phyloP scores from a whole-genome alignment of 2,888 invertebrate genomes.

The Hyposoter didymator region DNA sequence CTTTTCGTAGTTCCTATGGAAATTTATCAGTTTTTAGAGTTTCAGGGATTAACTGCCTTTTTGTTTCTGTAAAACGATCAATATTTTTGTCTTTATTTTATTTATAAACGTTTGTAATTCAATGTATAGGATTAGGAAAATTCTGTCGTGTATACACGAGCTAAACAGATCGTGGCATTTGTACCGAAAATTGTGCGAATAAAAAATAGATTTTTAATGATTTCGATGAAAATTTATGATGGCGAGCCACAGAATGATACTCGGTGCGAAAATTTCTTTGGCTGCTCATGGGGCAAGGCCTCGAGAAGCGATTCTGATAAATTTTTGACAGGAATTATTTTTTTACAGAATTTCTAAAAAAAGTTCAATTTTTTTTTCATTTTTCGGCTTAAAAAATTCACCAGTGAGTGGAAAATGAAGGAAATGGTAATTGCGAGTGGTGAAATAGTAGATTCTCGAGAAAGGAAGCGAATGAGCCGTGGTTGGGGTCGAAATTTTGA shows the following conservation, averaged over 20 bases:
- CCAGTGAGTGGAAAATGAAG: too few species aligned
- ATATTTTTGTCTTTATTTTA: slow-evolving; percentile 1
- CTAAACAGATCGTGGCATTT: background rate
- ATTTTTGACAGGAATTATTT: too few species aligned
- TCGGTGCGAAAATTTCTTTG: background rate
- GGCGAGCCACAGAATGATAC: background rate
- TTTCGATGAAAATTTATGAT: background rate
- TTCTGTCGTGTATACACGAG: background rate
- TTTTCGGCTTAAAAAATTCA: too few species aligned
- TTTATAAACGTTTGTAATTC: background rate
- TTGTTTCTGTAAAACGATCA: background rate
- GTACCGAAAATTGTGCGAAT: slow-evolving; percentile 1
- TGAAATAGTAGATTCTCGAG: too few species aligned
- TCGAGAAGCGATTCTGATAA: too few species aligned
- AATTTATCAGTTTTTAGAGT: slow-evolving; percentile 1
- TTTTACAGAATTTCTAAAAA: background rate
- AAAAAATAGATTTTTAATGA: slow-evolving; percentile 22
- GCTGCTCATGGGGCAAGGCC: too few species aligned
- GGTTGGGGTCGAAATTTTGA: too few species aligned
- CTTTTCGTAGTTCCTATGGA: slow-evolving; percentile 33
- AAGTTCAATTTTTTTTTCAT: background rate
- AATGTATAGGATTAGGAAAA: background rate
- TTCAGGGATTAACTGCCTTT: slow-evolving; percentile 20
- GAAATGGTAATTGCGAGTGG: too few species aligned
- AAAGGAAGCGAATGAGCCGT: too few species aligned